Conservation (phyloP, 2,113 vertebrate genomes). For the Noctilio leporinus region DNA sequence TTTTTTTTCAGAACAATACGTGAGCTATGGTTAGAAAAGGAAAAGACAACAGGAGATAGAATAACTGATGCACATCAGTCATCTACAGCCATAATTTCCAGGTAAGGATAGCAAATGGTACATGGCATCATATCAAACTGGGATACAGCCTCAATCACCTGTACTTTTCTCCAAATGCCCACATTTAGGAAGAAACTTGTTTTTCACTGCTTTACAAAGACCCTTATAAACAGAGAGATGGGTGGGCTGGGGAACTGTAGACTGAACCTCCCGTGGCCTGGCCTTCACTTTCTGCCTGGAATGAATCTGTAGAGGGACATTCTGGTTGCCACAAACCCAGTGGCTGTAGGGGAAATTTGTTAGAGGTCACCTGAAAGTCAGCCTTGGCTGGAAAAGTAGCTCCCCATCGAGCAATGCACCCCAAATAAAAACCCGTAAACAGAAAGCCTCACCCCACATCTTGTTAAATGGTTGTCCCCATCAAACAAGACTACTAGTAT, state of each 20-base stretch:
- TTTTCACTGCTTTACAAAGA: conserved; percentile 55
- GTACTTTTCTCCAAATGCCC: conserved; percentile 1
- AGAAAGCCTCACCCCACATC: too few species aligned
- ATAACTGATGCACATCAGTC: conserved; percentile 50
- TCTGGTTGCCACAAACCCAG: conserved; percentile 29
- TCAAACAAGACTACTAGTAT: background rate
- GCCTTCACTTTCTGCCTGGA: background rate
- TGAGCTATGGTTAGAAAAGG: background rate
- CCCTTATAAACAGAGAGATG: conserved; percentile 31
- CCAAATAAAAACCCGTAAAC: background rate
- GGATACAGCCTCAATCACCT: background rate
- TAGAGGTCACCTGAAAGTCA: conserved; percentile 59
- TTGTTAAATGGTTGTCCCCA: background rate
- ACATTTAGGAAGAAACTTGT: conserved; percentile 38
- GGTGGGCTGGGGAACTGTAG: conserved; percentile 7
- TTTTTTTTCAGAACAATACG: background rate
- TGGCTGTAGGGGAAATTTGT: conserved; percentile 45
- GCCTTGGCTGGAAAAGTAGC: conserved; percentile 22
- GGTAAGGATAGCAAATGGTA: background rate
- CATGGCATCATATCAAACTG: background rate
- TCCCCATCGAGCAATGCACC: too few species aligned
- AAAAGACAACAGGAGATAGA: background rate
- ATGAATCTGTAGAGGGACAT: conserved; percentile 31
- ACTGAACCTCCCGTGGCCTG: background rate
- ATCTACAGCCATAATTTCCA: conserved; percentile 39